phyloP scores from a whole-genome alignment of 1,140 invertebrate species.

The Tetraneura akinire region DNA sequence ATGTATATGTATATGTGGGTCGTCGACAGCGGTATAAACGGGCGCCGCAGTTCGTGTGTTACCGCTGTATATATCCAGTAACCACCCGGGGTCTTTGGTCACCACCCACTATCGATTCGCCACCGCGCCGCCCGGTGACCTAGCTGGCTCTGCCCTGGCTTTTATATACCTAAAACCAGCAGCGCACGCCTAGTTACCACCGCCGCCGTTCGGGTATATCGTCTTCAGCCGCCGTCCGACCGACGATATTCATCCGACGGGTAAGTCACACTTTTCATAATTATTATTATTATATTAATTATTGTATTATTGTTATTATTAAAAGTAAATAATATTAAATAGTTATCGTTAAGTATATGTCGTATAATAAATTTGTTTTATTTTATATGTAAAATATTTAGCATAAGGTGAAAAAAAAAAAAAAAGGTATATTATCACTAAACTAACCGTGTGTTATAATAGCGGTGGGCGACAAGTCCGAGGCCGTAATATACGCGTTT shows the following conservation, averaged over 20 bases:
- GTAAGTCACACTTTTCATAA: no score
- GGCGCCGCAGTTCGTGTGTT: background rate
- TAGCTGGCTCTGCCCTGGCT: background rate
- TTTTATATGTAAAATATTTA: no score
- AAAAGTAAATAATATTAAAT: no score
- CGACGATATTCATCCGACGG: background rate
- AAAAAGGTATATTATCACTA: no score
- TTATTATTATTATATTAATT: no score
- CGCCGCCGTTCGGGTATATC: background rate
- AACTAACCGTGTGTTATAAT: no score
- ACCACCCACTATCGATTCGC: conserved; percentile 26
- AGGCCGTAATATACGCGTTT: no score
- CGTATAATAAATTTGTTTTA: no score
- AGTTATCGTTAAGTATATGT: no score
- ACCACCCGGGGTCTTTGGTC: conserved; percentile 12
- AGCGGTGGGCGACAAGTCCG: no score
- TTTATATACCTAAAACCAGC: background rate
- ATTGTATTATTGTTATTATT: no score
- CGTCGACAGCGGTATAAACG: background rate
- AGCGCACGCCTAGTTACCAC: background rate
- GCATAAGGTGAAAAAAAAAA: no score
- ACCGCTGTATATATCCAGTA: background rate
- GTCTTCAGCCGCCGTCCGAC: background rate
- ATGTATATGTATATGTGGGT: background rate
- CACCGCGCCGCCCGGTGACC: conserved; percentile 23